These are phyloP conservation scores for Notiomystis cincta DNA, from an alignment of 2,113 vertebrate genomes.

Conservation along the genomic window DNA sequence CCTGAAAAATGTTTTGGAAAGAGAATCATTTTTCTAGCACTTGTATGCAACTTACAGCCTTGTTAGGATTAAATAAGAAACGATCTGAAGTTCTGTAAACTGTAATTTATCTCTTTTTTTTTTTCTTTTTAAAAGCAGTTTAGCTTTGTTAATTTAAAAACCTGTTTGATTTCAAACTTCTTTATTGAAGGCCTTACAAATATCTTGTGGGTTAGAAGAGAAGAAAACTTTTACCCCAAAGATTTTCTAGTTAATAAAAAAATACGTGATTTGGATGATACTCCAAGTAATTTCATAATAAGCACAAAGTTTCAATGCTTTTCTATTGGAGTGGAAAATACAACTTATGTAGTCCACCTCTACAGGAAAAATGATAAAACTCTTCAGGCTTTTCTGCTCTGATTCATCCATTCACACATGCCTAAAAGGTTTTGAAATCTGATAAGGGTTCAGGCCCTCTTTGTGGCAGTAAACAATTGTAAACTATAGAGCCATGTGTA, in stretches of 20 bases:
- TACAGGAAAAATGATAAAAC: not conserved
- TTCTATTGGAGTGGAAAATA: not conserved
- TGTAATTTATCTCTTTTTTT: not conserved
- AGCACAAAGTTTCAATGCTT: not conserved
- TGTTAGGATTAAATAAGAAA: not conserved
- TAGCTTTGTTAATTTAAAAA: not conserved
- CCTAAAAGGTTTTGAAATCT: constrained; percentile 1
- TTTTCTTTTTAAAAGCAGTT: not conserved
- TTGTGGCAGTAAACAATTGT: not conserved
- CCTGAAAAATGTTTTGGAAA: not conserved
- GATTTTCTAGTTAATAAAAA: not conserved
- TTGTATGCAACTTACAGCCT: not conserved
- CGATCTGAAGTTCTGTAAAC: not conserved
- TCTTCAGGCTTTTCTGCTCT: not conserved
- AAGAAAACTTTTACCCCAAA: not conserved
- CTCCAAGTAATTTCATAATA: not conserved
- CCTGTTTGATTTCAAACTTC: not conserved
- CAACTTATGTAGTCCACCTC: accelerated
- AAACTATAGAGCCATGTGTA: not conserved
- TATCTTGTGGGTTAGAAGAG: not conserved
- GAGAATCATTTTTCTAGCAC: not conserved
- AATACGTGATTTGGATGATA: not conserved
- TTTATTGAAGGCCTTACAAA: not conserved
- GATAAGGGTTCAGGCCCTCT: not conserved
- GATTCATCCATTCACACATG: not conserved